Conservation (phyloP, 2,888 invertebrate species). For the Carabus problematicus region DNA sequence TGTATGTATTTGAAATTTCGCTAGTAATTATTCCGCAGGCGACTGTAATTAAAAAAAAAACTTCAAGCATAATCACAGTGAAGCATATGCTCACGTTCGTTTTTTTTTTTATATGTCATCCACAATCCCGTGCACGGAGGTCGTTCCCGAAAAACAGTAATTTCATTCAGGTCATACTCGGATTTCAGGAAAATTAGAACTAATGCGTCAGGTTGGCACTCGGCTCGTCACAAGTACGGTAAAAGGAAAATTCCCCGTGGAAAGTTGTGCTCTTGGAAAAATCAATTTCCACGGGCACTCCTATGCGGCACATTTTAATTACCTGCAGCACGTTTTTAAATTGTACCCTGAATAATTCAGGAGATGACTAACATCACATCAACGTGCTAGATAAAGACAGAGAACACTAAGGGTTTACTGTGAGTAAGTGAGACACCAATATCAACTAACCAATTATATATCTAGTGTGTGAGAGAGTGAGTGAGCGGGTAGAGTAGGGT, state of each 20-base stretch:
- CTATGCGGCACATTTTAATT: conserved; percentile 42
- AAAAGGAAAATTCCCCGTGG: conserved; percentile 13
- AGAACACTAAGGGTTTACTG: not conserved
- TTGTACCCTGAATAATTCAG: conserved; percentile 40
- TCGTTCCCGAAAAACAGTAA: not conserved
- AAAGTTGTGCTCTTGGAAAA: conserved; percentile 28
- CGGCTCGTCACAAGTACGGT: not conserved
- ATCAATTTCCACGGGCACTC: conserved; percentile 39
- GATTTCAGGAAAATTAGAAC: conserved; percentile 16
- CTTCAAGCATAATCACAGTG: too few species aligned
- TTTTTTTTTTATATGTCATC: too few species aligned
- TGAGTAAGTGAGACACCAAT: not conserved
- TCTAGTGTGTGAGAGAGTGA: too few species aligned
- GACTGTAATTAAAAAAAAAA: too few species aligned
- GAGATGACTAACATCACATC: conserved; percentile 24
- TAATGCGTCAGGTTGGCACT: conserved; percentile 1
- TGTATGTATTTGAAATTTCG: too few species aligned
- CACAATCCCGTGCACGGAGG: too few species aligned
- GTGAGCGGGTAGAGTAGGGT: too few species aligned
- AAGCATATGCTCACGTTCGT: too few species aligned
- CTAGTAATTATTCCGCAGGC: too few species aligned
- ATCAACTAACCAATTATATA: too few species aligned
- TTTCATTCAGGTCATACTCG: conserved; percentile 5
- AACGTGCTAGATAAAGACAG: not conserved
- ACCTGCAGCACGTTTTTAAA: conserved; percentile 42